A percentile compares a stretch with the other conserved stretches of the same genome.
phyloP scores from a whole-genome alignment of 2,888 invertebrate species.

The Mythimna pallens region DNA sequence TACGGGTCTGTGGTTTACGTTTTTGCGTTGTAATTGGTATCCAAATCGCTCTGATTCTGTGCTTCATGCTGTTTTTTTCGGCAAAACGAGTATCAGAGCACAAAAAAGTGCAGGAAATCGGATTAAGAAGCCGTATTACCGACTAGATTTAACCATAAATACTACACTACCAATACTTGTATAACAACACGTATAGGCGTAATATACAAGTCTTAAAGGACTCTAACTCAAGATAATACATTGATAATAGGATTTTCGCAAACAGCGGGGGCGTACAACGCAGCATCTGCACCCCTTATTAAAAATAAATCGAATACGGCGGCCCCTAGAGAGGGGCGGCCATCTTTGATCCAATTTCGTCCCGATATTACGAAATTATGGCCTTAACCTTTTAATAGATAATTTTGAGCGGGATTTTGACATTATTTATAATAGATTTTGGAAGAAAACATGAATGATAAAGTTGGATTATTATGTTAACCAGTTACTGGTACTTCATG shows the following conservation, averaged over 20 bases:
- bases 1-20: conserved; percentile 4
- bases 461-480: too few relatives aligned
- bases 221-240: conserved; percentile 22
- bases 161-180: too few relatives aligned
- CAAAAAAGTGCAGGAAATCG: conserved; percentile 42
- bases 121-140: conserved; percentile 42
- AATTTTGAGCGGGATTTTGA: conserved; percentile 8
- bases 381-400: conserved; percentile 4
- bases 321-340: conserved; percentile 56
- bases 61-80: conserved; percentile 19
- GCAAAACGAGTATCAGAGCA: conserved; percentile 3
- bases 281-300: conserved; percentile 72
- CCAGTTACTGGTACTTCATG: too few relatives aligned
- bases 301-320: conserved; percentile 69
- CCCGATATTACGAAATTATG: conserved; percentile 48
- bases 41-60: not conserved
- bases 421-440: not conserved
- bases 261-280: conserved; percentile 34
- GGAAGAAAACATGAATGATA: not conserved
- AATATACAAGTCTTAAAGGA: not conserved
- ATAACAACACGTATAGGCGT: too few relatives aligned
- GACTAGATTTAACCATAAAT: conserved; percentile 21
- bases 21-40: conserved; percentile 6
- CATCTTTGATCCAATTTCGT: conserved; percentile 61
- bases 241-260: conserved; percentile 54